Evolutionary conservation across 2,113 vertebrate species (phyloP).

Genomic region (Conger conger): DNA sequence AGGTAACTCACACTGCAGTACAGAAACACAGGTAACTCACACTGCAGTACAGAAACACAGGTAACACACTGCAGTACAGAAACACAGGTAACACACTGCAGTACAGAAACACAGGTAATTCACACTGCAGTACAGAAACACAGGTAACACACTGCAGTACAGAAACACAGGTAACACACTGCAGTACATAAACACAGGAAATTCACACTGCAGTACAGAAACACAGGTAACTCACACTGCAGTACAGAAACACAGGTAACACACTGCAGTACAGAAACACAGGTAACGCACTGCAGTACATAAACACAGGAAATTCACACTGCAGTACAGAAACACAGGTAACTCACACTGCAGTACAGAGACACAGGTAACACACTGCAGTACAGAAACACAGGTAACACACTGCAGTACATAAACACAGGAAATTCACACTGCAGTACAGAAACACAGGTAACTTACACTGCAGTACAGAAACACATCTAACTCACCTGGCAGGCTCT

Average conservation of each 20-base stretch:
- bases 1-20: neutral
- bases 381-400: too few species aligned
- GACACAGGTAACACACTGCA: constrained; percentile 52
- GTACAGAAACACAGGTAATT: neutral
- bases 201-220: too few species aligned
- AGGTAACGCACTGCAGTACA: too few species aligned
- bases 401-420: neutral
- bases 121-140: too few species aligned
- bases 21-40: too few species aligned
- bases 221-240: too few species aligned
- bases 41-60: neutral
- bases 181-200: neutral
- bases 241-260: constrained; percentile 23
- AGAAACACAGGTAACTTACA: constrained; percentile 50
- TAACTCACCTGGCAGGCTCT: constrained; percentile 54
- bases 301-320: neutral
- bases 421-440: neutral
- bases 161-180: constrained; percentile 48
- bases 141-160: neutral
- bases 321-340: too few species aligned
- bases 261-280: too few species aligned
- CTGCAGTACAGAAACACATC: neutral
- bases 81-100: too few species aligned
- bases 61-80: too few species aligned
- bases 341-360: neutral